Evolutionary conservation across 2,797 vertebrate species (phyloP).

Genomic region (Decapterus maruadsi): DNA sequence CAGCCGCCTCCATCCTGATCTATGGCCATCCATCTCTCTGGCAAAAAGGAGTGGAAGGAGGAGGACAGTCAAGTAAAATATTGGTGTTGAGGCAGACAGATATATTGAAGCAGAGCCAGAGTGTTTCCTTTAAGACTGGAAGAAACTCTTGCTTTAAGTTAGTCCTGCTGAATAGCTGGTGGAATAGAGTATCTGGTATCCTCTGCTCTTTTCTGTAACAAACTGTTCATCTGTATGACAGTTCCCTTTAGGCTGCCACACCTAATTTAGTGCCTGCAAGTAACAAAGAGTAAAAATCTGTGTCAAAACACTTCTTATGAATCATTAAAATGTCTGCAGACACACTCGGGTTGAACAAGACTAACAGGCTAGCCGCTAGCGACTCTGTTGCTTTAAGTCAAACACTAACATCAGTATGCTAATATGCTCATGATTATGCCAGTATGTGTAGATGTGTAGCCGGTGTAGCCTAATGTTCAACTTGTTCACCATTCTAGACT

Average conservation of each 20-base stretch:
- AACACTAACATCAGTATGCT: neutral
- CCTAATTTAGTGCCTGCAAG: slow-evolving; percentile 23
- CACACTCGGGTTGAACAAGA: slow-evolving; percentile 10
- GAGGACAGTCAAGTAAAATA: slow-evolving; percentile 38
- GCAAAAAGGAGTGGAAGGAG: slow-evolving; percentile 24
- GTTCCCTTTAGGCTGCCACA: neutral
- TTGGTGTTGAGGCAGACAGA: slow-evolving; percentile 43
- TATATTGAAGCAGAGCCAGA: slow-evolving; percentile 33
- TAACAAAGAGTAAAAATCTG: neutral
- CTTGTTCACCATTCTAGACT: neutral
- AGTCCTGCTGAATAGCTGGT: slow-evolving; percentile 24
- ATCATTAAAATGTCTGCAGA: slow-evolving; percentile 29
- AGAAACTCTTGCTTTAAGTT: slow-evolving; percentile 19
- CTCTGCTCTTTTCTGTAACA: slow-evolving; percentile 3
- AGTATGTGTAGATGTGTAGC: neutral
- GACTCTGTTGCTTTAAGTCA: neutral
- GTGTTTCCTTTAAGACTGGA: slow-evolving; percentile 24
- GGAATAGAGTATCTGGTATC: neutral
- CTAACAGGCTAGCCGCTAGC: slow-evolving; percentile 9
- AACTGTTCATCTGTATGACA: neutral
- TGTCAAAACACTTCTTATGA: slow-evolving; percentile 20
- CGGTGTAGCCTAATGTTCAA: neutral
- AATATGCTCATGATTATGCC: neutral
- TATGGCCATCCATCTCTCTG: slow-evolving; percentile 68
- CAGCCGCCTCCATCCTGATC: slow-evolving; percentile 58